Percentiles rank a stretch among this genome's conserved stretches.
Conservation (phyloP, 2,797 vertebrate genomes). For the Emydoidea blandingii region DNA sequence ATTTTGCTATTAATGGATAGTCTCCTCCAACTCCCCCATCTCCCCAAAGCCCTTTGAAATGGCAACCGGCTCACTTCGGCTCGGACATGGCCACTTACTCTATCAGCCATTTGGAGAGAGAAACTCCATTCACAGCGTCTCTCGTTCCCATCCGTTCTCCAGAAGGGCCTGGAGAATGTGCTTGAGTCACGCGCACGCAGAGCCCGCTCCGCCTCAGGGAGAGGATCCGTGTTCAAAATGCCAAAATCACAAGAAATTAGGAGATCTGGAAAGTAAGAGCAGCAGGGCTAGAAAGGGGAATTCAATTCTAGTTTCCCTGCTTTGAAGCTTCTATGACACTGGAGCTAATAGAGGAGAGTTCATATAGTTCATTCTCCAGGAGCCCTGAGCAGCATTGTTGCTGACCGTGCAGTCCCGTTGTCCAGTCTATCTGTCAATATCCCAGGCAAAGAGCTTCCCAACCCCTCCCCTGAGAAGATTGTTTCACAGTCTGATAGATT, state of each 20-base stretch:
- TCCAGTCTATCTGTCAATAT: not conserved
- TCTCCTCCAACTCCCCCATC: too few relatives aligned
- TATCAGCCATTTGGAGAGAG: not conserved
- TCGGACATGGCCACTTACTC: not conserved
- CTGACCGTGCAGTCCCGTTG: not conserved
- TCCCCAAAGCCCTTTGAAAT: not conserved
- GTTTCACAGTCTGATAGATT: not conserved
- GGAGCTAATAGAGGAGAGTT: not conserved
- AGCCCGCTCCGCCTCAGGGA: not conserved
- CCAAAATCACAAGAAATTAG: not conserved
- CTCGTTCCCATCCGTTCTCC: not conserved
- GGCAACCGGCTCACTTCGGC: not conserved
- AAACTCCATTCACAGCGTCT: not conserved
- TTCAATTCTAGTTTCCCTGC: not conserved
- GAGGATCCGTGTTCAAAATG: not conserved
- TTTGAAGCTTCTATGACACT: not conserved
- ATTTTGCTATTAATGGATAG: not conserved
- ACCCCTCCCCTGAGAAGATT: not conserved
- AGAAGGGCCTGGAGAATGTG: not conserved
- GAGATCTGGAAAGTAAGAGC: not conserved
- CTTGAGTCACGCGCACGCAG: accelerated
- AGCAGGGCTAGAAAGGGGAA: not conserved
- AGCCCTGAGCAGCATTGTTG: not conserved
- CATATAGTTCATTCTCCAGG: not conserved
- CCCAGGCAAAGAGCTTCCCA: not conserved